These are phyloP conservation scores for Luperina testacea DNA, from an alignment of 2,888 invertebrate species.

Conservation along the genomic window DNA sequence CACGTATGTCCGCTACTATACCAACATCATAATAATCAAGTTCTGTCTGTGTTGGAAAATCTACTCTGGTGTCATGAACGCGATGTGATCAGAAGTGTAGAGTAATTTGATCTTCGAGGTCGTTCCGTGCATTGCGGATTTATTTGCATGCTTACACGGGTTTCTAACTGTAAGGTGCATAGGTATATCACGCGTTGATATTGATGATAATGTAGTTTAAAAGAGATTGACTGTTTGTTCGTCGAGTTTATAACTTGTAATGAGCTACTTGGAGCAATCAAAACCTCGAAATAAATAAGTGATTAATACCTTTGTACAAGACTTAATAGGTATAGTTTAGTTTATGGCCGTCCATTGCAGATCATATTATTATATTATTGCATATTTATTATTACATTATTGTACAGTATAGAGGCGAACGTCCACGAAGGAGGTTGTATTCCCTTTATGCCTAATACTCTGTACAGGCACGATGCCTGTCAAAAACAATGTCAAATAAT, in stretches of 20 bases:
- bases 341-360: not conserved
- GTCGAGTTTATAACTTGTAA: not conserved
- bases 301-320: not conserved
- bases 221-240: slow-evolving; percentile 13
- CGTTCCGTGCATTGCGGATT: slow-evolving; percentile 44
- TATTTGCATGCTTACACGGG: slow-evolving; percentile 51
- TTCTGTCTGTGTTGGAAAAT: not conserved
- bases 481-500: not conserved
- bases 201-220: slow-evolving; percentile 6
- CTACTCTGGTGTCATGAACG: not conserved
- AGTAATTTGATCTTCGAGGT: slow-evolving; percentile 64
- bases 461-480: not conserved
- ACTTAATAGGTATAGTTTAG: not conserved
- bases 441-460: not conserved
- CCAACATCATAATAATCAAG: not conserved
- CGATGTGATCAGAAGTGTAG: slow-evolving; percentile 2
- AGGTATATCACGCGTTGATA: slow-evolving; percentile 34
- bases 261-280: not conserved
- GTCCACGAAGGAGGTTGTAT: slow-evolving; percentile 3
- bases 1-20: not conserved
- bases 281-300: not conserved
- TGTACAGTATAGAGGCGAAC: not conserved
- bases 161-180: slow-evolving; percentile 45
- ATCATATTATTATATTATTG: not conserved
- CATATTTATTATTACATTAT: too few relatives aligned